These are phyloP conservation scores for Australoheros scitulus DNA, from an alignment of 2,113 vertebrate genomes.

Conservation along the genomic window DNA sequence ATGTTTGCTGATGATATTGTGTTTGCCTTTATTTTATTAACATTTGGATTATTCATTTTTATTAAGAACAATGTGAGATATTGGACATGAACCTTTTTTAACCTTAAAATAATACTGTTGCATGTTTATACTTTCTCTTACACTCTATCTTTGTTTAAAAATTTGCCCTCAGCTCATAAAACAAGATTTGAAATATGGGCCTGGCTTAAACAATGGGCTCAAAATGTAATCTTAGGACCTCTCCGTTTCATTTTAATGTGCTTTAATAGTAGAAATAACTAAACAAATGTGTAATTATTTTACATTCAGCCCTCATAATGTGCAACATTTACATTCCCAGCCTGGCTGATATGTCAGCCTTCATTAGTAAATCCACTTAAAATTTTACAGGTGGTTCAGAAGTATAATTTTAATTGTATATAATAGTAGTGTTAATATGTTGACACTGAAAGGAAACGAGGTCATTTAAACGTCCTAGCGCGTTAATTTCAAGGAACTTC, in stretches of 20 bases:
- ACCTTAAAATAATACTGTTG: not conserved
- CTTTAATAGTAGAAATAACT: rapidly evolving
- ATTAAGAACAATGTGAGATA: not conserved
- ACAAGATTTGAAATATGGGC: rapidly evolving
- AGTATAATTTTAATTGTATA: not conserved
- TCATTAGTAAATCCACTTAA: not conserved
- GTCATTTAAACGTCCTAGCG: not conserved
- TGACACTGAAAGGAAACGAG: not conserved
- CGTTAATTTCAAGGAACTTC: not conserved
- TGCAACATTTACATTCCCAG: no score
- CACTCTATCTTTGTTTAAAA: not conserved
- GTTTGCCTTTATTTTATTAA: not conserved
- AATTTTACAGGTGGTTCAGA: not conserved
- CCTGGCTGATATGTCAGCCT: no score
- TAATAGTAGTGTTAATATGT: not conserved
- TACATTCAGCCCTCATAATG: not conserved
- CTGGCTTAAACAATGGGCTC: not conserved
- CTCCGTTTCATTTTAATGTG: no score
- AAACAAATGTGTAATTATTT: not conserved
- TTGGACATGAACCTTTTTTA: not conserved
- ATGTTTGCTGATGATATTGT: not conserved
- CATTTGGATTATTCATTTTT: no score
- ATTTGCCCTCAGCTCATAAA: no score
- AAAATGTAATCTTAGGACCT: not conserved
- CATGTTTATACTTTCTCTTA: rapidly evolving